Evolutionary conservation across 2,888 invertebrate species (phyloP), one percentile per base, ranked within the genome.

Genomic region (Baronia brevicornis): DNA sequence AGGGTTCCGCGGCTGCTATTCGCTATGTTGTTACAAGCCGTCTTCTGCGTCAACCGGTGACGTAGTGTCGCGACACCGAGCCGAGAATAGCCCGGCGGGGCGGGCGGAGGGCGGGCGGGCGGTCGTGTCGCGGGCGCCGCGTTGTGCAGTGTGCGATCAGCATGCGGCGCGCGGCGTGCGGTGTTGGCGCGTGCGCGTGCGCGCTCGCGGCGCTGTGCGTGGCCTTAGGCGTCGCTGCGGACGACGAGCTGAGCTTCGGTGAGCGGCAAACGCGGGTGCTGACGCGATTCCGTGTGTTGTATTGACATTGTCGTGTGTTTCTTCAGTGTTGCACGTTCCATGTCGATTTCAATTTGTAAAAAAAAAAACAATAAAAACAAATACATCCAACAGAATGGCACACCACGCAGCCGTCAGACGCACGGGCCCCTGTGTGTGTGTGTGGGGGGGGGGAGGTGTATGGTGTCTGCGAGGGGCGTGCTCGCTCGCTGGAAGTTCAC

Each of bases 171-270:
- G 12, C 21, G 15, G 7, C 17, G 20, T 26, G n/a, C n/a, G 10
- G 13, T n/a, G 12, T 7, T 4, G 22, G n/a, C 11, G 5, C 9
- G 1, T 3, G 3, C 12, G 9, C 17, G n/a, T n/a, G n/a, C n/a
- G n/a, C 10, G 14, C 18, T 8, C 11, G 23, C 12, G 24, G 8
- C 8, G 6, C 17, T 11, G 10, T 26, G 20, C 33, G 17, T 21
- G 17, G 15, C 15, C 20, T 13, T 23, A n/a, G 14, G 8, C 18
- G 11, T n/a, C 4, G n/a, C 11, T n/a, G 28, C 30, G 11, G 25
- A 35, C 9, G 22, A 19, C 21, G 29, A 31, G 8, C 15, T 31
- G 17, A 23, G 13, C 3, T 18, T 31, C 31, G 31, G 31, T 31
- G 17, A 18, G 31, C 17, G 4, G 13, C n/a, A 6, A 21, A 15